Conservation (phyloP, 2,113 vertebrate species). For the Chiloscyllium plagiosum region DNA sequence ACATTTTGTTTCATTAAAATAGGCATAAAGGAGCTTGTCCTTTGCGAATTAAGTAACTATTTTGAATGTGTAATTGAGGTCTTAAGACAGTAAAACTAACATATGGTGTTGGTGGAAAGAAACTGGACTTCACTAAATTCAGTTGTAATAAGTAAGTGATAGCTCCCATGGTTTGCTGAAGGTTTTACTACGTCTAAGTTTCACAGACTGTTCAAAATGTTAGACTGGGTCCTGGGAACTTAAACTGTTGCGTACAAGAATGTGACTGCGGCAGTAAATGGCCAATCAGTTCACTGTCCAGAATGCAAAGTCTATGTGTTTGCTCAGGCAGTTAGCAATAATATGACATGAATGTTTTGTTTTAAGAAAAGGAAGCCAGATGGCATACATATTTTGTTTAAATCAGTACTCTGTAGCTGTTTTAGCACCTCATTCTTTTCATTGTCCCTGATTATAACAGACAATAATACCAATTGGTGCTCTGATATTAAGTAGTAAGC, state of each 20-base stretch:
- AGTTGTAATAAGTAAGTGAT: background rate
- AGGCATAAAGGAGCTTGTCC: background rate
- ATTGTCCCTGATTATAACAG: slow-evolving; percentile 50
- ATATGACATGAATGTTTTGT: background rate
- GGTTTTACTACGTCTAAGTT: background rate
- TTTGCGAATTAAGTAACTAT: background rate
- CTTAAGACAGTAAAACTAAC: background rate
- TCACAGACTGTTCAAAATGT: slow-evolving; percentile 1
- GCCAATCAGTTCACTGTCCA: slow-evolving; percentile 43
- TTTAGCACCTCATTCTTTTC: slow-evolving; percentile 49
- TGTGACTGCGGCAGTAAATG: slow-evolving; percentile 41
- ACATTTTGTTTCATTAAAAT: background rate
- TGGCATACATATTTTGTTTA: slow-evolving; percentile 52
- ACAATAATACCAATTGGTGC: background rate
- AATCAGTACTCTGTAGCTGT: slow-evolving; percentile 47
- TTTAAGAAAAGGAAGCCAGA: slow-evolving; percentile 45
- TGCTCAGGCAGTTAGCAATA: slow-evolving; percentile 36
- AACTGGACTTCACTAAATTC: background rate
- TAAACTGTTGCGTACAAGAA: slow-evolving; percentile 39
- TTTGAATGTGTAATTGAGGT: background rate
- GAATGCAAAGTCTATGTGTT: slow-evolving; percentile 42
- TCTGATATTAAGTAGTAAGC: background rate
- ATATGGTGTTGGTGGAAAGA: background rate
- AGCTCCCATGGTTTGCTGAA: background rate
- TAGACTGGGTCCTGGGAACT: slow-evolving; percentile 54